Percentiles rank a stretch among this genome's conserved stretches.
Evolutionary conservation across 2,888 invertebrate species (phyloP).

Genomic region (Malthinus seriepunctatus): DNA sequence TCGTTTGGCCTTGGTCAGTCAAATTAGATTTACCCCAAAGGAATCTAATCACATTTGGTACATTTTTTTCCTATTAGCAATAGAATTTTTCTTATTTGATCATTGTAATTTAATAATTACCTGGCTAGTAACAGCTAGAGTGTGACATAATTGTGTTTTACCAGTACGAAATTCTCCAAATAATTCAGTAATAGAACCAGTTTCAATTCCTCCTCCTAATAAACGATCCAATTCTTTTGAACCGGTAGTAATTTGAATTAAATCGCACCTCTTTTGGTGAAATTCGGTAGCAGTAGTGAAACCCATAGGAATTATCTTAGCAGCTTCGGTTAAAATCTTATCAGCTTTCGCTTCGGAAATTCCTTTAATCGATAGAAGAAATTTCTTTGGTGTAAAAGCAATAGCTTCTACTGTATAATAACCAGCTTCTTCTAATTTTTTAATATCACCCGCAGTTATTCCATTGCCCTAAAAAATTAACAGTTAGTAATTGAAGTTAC

Average conservation of each 20-base stretch:
- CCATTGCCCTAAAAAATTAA: constrained; percentile 76
- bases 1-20: too few species aligned
- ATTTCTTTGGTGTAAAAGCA: constrained; percentile 93
- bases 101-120: constrained; percentile 51
- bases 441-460: constrained; percentile 86
- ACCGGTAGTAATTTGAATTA: constrained; percentile 93
- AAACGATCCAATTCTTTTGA: constrained; percentile 92
- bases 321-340: constrained; percentile 87
- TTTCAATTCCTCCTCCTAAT: constrained; percentile 95
- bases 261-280: constrained; percentile 92
- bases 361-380: constrained; percentile 86
- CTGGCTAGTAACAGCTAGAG: constrained; percentile 96
- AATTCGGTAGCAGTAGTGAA: constrained; percentile 98
- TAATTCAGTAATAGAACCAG: constrained; percentile 97
- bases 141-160: constrained; percentile 96
- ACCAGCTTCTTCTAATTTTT: constrained; percentile 91
- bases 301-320: constrained; percentile 94
- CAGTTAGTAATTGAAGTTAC: constrained; percentile 11
- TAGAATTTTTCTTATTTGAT: too few species aligned
- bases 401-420: constrained; percentile 94
- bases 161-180: constrained; percentile 99
- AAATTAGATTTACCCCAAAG: too few species aligned
- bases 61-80: too few species aligned
- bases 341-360: constrained; percentile 98
- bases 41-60: too few species aligned